Evolutionary conservation across 2,113 vertebrate genomes (phyloP), one percentile per base, ranked within the genome.

Genomic region (Pelvicachromis taeniatus): DNA sequence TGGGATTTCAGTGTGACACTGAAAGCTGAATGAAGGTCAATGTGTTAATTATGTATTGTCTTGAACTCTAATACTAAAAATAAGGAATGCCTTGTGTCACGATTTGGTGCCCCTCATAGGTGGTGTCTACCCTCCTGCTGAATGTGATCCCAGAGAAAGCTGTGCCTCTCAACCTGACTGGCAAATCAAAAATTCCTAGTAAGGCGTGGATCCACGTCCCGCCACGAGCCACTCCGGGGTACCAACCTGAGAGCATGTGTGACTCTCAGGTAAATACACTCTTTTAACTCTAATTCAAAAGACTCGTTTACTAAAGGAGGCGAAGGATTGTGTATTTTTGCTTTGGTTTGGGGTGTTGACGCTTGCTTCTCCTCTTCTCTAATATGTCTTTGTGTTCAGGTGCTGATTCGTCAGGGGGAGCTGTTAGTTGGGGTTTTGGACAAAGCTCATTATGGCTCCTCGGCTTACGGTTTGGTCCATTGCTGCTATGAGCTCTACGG

Each of bases 381-480:
- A 1, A 1, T 35, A 9, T 11, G 1, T 13, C 29, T 52, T 55
- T 81, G 12, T 48, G 55, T 17, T 8, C 68, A 99, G 99, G 98
- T 99, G 87, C 82, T 99, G 88, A 97, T 99, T 70, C 96, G 96
- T 81, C 91, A 95, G 6, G 99, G 98, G 0, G 98, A 99, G 85
- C 94, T 99, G 75, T 91, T 99, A 10, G 96, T 98, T 9, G 99
- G 99, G 0, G 97, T 99, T 68, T 88, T 99, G 94, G 99, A 99
- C 95, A 99, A 99, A 91, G 98, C 99, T 1, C 98, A 99, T 89
- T 99, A 99, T 0, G 99, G 99, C 82, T 99, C 98, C 93, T 99
- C 99, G 0, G 97, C 97, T 42, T 99, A 98, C 0, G 97, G 99
- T 29, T 94, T 99, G 88, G 98, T 99, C 1, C 99, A 99, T 95